phyloP scores from a whole-genome alignment of 2,113 vertebrate species.

The Picathartes gymnocephalus region DNA sequence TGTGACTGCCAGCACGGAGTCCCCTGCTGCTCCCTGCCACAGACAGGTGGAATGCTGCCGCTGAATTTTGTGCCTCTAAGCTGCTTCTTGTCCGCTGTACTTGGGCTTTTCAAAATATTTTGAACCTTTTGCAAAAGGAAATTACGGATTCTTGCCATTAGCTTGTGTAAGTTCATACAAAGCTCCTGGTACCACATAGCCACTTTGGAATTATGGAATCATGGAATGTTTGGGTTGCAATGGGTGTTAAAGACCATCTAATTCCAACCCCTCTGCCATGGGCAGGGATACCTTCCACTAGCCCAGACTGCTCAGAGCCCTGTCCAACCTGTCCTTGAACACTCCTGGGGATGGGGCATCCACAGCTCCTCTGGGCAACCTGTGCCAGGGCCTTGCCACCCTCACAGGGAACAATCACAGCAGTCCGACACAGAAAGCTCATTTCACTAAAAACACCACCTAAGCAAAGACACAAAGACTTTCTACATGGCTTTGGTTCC shows the following conservation, averaged over 20 bases:
- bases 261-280: neutral
- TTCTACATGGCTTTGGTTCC: neutral
- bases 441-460: neutral
- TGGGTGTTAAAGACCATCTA: neutral
- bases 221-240: neutral
- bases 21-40: neutral
- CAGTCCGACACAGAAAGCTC: neutral
- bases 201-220: neutral
- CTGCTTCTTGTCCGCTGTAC: neutral
- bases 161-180: neutral
- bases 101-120: neutral
- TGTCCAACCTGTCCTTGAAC: neutral
- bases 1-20: accelerated
- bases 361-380: neutral
- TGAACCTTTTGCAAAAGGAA: neutral
- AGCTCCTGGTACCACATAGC: neutral
- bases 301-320: neutral
- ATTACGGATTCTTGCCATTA: neutral
- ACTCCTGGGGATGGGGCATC: neutral
- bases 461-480: neutral
- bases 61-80: neutral
- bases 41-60: neutral
- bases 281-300: neutral
- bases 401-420: neutral
- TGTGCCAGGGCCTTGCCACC: neutral